Conservation (phyloP, 1,140 invertebrate genomes). For the Penaeus vannamei region DNA sequence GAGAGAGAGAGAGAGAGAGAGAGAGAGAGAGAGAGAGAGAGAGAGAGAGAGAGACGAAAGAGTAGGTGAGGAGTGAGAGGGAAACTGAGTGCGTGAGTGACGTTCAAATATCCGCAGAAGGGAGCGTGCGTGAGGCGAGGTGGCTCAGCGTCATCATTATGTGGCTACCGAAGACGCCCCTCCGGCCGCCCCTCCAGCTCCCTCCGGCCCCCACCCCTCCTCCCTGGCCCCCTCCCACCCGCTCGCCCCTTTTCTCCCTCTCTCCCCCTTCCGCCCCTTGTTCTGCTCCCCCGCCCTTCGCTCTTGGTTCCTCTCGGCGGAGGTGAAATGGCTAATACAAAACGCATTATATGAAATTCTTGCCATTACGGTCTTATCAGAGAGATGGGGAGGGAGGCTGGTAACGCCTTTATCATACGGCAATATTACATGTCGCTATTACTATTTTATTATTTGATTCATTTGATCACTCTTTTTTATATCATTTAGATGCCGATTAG, state of each 20-base stretch:
- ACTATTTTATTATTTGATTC: too few relatives aligned
- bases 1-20: too few relatives aligned
- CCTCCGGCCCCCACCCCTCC: background rate
- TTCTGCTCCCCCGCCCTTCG: background rate
- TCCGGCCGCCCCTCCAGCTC: slow-evolving; percentile 3
- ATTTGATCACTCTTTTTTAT: too few relatives aligned
- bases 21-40: too few relatives aligned
- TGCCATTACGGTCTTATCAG: too few relatives aligned
- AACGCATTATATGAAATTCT: background rate
- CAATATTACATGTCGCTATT: too few relatives aligned
- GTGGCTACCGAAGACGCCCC: background rate
- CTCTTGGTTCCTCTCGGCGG: background rate
- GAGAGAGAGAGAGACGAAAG: too few relatives aligned
- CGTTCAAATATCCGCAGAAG: background rate
- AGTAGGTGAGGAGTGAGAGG: slow-evolving; percentile 1
- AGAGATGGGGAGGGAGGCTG: too few relatives aligned
- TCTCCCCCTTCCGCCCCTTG: background rate
- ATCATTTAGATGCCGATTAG: too few relatives aligned
- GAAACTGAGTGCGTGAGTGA: background rate
- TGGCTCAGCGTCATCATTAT: too few relatives aligned
- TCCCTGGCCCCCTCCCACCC: too few relatives aligned
- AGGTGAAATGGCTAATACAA: background rate
- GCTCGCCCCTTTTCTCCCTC: background rate
- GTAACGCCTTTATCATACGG: too few relatives aligned
- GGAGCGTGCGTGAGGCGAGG: background rate